Conservation (phyloP, 2,888 invertebrate species). For the Deilephila porcellus region DNA sequence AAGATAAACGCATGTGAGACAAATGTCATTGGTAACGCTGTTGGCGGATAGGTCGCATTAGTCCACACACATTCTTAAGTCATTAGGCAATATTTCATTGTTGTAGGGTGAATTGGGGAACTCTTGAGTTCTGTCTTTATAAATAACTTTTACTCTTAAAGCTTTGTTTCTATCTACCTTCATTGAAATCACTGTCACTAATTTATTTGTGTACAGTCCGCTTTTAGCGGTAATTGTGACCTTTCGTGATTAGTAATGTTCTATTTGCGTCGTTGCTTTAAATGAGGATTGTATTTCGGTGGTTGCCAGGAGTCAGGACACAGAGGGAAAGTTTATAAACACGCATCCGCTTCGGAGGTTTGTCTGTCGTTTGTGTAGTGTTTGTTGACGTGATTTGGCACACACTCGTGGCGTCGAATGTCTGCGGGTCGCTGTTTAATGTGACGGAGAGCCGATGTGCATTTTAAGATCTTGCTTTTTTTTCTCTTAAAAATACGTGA, state of each 20-base stretch:
- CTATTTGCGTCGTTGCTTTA: constrained; percentile 48
- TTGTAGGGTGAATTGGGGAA: not conserved
- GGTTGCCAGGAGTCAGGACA: constrained; percentile 53
- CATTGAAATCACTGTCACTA: not conserved
- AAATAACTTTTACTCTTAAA: not conserved
- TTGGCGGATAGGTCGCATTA: constrained; percentile 16
- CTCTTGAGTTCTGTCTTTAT: not conserved
- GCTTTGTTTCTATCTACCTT: not conserved
- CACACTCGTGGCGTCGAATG: constrained; percentile 47
- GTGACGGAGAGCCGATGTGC: not conserved
- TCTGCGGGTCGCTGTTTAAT: constrained; percentile 33
- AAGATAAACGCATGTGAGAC: constrained; percentile 8
- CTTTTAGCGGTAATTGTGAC: constrained; percentile 14
- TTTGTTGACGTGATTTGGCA: constrained; percentile 61
- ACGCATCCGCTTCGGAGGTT: constrained; percentile 52
- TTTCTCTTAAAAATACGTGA: not conserved
- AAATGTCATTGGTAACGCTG: constrained; percentile 24
- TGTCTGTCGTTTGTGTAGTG: constrained; percentile 52
- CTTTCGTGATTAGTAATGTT: constrained; percentile 7
- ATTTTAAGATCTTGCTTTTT: not conserved
- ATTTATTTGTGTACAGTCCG: constrained; percentile 18
- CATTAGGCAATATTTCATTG: constrained; percentile 10
- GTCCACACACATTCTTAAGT: constrained; percentile 13
- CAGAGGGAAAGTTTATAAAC: constrained; percentile 65
- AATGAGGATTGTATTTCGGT: constrained; percentile 41